Conservation (phyloP, 2,888 invertebrate genomes). For the Sinhomidia bicolor region DNA sequence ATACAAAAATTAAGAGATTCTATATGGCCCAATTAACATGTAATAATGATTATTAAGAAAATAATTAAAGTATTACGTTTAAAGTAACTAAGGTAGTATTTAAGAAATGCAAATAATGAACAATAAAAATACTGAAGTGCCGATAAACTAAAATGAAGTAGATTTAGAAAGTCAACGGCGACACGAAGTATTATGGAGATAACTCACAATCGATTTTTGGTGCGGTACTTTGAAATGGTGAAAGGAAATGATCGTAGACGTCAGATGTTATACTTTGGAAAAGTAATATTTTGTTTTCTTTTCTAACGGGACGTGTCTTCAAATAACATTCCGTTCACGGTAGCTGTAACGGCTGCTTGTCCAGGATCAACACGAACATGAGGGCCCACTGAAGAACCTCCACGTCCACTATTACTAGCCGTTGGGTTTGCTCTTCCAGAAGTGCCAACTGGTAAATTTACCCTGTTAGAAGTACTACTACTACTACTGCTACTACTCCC, state of each 20-base stretch:
- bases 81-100: too few species aligned
- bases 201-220: slow-evolving; percentile 27
- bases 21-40: neutral
- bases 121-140: slow-evolving; percentile 25
- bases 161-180: neutral
- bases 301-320: neutral
- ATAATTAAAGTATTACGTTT: neutral
- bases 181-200: neutral
- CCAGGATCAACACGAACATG: neutral
- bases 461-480: neutral
- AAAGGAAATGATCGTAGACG: neutral
- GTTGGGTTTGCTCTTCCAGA: too few species aligned
- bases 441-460: neutral
- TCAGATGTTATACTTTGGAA: neutral
- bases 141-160: slow-evolving; percentile 18
- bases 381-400: too few species aligned
- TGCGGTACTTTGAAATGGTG: neutral
- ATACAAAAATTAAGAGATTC: neutral
- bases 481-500: slow-evolving; percentile 7
- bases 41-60: neutral
- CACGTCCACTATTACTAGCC: too few species aligned
- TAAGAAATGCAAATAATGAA: neutral
- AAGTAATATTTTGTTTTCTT: neutral
- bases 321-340: neutral
- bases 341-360: neutral